Percentiles rank a stretch among this genome's conserved stretches.
Conservation (phyloP, 2,797 vertebrate species). For the Taeniopygia guttata region DNA sequence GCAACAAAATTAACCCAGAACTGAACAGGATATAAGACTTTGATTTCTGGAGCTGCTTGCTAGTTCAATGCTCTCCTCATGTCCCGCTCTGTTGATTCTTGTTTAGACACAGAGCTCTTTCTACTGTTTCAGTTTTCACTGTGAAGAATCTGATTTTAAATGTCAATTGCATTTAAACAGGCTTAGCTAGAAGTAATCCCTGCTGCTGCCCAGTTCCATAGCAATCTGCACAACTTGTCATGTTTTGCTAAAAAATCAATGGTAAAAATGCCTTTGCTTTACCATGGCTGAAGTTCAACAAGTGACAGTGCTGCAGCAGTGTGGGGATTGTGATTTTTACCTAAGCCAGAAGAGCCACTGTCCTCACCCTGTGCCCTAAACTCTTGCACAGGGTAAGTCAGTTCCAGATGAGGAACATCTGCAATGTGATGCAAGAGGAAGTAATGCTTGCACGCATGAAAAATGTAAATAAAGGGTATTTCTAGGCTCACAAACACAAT, state of each 20-base stretch:
- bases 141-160: neutral
- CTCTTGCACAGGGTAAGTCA: neutral
- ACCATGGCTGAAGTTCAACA: neutral
- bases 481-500: neutral
- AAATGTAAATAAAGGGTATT: neutral
- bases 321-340: neutral
- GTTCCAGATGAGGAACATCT: slow-evolving; percentile 1
- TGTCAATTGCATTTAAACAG: neutral
- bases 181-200: neutral
- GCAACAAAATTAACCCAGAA: neutral
- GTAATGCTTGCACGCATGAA: neutral
- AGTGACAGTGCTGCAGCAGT: neutral
- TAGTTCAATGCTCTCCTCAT: rapidly evolving
- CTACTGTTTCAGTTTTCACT: neutral
- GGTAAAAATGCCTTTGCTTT: neutral
- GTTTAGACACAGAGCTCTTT: neutral
- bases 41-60: neutral
- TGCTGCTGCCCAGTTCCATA: neutral
- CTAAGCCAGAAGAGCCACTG: neutral
- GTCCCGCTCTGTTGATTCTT: neutral
- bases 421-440: neutral
- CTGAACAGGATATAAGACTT: neutral
- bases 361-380: neutral
- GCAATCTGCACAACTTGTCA: neutral
- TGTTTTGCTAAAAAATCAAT: neutral